A percentile compares a stretch with the other conserved stretches of the same genome.
These are phyloP conservation scores for Cynocephalus volans DNA, from an alignment of 2,113 vertebrate genomes.

Conservation along the genomic window DNA sequence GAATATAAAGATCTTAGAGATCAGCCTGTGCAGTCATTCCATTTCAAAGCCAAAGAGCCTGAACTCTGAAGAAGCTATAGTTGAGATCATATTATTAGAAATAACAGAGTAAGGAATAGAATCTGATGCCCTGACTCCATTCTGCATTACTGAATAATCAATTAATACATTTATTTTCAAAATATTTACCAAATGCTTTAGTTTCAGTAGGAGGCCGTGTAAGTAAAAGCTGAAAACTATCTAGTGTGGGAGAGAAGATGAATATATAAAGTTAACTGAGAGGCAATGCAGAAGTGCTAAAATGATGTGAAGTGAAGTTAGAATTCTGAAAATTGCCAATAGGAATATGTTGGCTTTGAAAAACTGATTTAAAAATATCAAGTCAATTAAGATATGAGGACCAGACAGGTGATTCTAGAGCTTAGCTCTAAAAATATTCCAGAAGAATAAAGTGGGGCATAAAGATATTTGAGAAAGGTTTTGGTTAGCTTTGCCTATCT, in stretches of 20 bases:
- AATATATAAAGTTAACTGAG: constrained; percentile 11
- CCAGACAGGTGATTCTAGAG: constrained; percentile 44
- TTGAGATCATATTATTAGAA: constrained; percentile 3
- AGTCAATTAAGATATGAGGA: background rate
- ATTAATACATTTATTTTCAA: constrained; percentile 1
- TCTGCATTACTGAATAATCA: constrained; percentile 17
- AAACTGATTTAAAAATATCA: constrained; percentile 48
- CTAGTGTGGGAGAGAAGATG: background rate
- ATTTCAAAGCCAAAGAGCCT: constrained; percentile 30
- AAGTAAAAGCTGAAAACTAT: constrained; percentile 32
- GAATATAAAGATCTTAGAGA: constrained; percentile 37
- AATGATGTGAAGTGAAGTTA: constrained; percentile 59
- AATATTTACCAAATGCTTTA: background rate
- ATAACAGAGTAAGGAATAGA: background rate
- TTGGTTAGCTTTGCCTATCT: constrained; percentile 3
- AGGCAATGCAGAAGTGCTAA: constrained; percentile 21
- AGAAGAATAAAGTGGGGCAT: constrained; percentile 23
- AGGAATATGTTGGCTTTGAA: constrained; percentile 68
- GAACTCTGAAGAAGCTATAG: background rate
- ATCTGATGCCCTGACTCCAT: background rate
- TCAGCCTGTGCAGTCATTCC: background rate
- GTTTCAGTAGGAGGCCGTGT: background rate
- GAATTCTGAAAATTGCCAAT: constrained; percentile 40
- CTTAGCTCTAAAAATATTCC: constrained; percentile 60
- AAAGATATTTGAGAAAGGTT: background rate